Base-by-base conservation (phyloP, 1,140 invertebrate species). In the Bathynomus jamesi region DNA sequence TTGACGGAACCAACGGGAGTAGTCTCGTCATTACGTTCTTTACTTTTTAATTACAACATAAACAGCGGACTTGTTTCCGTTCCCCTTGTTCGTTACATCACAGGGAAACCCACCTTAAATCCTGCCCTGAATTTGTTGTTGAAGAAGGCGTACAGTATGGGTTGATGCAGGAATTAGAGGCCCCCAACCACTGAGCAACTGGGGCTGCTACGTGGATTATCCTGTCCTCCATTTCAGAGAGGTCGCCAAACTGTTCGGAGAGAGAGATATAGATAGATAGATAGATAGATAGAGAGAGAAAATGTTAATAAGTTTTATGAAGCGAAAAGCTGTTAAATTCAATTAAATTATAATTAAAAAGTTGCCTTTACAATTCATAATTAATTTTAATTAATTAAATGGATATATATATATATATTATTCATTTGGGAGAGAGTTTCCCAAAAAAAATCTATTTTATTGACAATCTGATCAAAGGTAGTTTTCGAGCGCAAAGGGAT, bases 61-160 rank as follows among this genome's bases (percentile, higher is more conserved):
- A 4, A 3, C 7, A 4, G 4, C 10, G 21, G 4, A 21, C 0
- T 8, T 61, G 21, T 0, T 7, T 61, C 7, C 25, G 21, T 3
- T 60, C 25, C 7, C 7, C 25, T 3, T 60, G n/a, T 5, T 60
- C 25, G 2, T 60, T 60, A 2, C 17, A n/a, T n/a, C n/a, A n/a
- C n/a, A n/a, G 24, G 10, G 0, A 95, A 85, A 25, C 95, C 92
- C 8, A 92, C 92, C 3, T 91, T 87, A 82, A 98, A 98, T 1
- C 95, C 95, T 53, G 91, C 89, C 0, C 95, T 85, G 81, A 95
- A 98, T 81, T 98, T 98, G 78, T 96, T 94, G 82, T 96, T 97
- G 84, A 97, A 96, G 82, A 94, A 96, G 0, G 95, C 94, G 61
- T 98, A 98, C n/a, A 99, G 87, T 61, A 97, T 90, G 96, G 96